Evolutionary conservation across 2,797 vertebrate genomes (phyloP).

Genomic region (Gallinago stenura): DNA sequence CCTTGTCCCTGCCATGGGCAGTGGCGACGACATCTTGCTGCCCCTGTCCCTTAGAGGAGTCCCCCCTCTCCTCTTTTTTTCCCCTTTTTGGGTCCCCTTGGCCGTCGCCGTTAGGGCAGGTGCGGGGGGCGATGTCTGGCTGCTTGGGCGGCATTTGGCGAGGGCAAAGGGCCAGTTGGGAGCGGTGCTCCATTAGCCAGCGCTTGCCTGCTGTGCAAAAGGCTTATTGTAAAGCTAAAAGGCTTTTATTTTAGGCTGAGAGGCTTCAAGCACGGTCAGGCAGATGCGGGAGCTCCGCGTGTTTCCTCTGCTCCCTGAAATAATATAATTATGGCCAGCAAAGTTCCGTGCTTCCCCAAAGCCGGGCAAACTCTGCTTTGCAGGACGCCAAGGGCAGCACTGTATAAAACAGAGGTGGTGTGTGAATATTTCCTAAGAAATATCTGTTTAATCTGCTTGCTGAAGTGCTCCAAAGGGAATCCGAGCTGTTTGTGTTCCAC

Average conservation of each 20-base stretch:
- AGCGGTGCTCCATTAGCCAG: background rate
- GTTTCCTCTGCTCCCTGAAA: background rate
- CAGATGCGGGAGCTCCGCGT: background rate
- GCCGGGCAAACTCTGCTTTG: background rate
- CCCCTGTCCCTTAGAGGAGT: background rate
- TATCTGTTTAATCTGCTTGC: background rate
- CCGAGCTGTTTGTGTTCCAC: background rate
- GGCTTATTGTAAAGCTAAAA: background rate
- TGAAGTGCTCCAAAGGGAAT: background rate
- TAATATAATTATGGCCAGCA: background rate
- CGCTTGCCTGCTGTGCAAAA: conserved; percentile 5
- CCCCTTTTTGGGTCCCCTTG: rapidly evolving
- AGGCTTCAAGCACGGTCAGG: background rate
- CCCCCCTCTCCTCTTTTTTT: rapidly evolving
- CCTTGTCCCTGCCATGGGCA: background rate
- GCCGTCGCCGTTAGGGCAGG: background rate
- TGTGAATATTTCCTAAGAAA: background rate
- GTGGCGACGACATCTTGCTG: background rate
- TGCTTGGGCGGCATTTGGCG: background rate
- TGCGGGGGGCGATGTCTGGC: background rate
- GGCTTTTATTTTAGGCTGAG: background rate
- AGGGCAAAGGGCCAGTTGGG: background rate
- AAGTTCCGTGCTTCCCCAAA: background rate
- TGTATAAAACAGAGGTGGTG: background rate
- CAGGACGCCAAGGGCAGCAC: background rate